Evolutionary conservation across 2,888 invertebrate species (phyloP).

Genomic region (Temnothorax rugatulus): DNA sequence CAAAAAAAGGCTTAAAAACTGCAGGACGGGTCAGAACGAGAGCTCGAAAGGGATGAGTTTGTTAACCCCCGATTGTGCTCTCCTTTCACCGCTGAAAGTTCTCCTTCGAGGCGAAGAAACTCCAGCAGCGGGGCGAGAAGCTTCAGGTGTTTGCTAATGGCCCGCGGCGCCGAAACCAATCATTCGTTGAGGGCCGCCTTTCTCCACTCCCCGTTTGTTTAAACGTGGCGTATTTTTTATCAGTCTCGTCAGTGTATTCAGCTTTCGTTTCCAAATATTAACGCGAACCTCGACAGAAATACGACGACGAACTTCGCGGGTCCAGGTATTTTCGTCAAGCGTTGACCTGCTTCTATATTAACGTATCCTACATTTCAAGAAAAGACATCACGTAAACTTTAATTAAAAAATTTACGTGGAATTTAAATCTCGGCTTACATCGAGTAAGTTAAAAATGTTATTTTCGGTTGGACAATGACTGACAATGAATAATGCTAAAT

Average conservation of each 20-base stretch:
- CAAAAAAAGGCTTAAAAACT: slow-evolving; percentile 55
- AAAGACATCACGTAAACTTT: not conserved
- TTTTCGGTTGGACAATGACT: slow-evolving; percentile 2
- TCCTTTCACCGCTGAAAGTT: slow-evolving; percentile 59
- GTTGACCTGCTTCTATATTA: not conserved
- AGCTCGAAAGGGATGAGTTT: slow-evolving; percentile 64
- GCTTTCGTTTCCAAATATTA: slow-evolving; percentile 44
- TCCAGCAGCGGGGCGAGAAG: slow-evolving; percentile 60
- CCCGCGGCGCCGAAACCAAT: slow-evolving; percentile 55
- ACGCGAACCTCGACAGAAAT: slow-evolving; percentile 27
- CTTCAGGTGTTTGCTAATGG: slow-evolving; percentile 73
- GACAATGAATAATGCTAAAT: not conserved
- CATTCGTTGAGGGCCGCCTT: slow-evolving; percentile 49
- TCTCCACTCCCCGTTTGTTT: slow-evolving; percentile 51
- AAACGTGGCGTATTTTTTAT: slow-evolving; percentile 56
- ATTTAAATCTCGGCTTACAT: not conserved
- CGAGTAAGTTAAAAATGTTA: not conserved
- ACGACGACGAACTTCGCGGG: not conserved
- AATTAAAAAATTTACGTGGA: slow-evolving; percentile 3
- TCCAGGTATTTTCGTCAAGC: slow-evolving; percentile 1
- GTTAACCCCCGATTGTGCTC: slow-evolving; percentile 63
- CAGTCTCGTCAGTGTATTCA: slow-evolving; percentile 36
- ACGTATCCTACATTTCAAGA: not conserved
- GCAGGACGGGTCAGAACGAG: slow-evolving; percentile 31
- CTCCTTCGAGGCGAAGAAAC: slow-evolving; percentile 49